Base-by-base conservation (phyloP, 2,888 invertebrate species). In the Volucella zonaria region DNA sequence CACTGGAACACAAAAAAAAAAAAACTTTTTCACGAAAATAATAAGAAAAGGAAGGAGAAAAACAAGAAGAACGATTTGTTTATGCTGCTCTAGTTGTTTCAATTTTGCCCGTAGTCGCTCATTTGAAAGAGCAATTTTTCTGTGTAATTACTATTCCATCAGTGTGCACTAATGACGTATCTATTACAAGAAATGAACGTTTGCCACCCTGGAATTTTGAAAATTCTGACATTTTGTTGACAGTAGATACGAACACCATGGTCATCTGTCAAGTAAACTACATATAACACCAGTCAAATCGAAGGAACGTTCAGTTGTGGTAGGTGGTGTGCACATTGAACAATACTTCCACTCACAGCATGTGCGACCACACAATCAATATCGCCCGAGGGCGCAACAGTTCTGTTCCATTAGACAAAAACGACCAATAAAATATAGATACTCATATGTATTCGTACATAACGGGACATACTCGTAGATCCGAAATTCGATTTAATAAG, bases 401-500 rank as follows among this genome's bases (percentile, higher is more conserved):
- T 38, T 56, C 38, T 8, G 38, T 14, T 56, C 31, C 31, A 45
- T 11, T 15, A 14, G 23, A 62, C 62, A 51, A 14, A 64, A 31
- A 49, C 1, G 8, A 31, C 49, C 2, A 18, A 47, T 40, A 40
- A 6, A 58, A 18, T 56, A 2, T 23, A 31, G 6, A 31, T 31
- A 6, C 1, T 31, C 31, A 31, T 23, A 23, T 1, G 18, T n/a
- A n/a, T n/a, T n/a, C n/a, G n/a, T 31, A 31, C 31, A 31, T 31
- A 62, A 38, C n/a, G 31, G 42, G 11, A 31, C 23, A n/a, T 38
- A n/a, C n/a, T n/a, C n/a, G n/a, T n/a, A 38, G 18, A 52, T 11
- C 43, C 49, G 8, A 45, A 47, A 74, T 62, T 52, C 51, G 58
- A 64, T 64, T 64, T 70, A 43, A 58, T 15, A 40, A 31, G 2